Evolutionary conservation across 2,113 vertebrate genomes (phyloP).

Genomic region (Limanda limanda): DNA sequence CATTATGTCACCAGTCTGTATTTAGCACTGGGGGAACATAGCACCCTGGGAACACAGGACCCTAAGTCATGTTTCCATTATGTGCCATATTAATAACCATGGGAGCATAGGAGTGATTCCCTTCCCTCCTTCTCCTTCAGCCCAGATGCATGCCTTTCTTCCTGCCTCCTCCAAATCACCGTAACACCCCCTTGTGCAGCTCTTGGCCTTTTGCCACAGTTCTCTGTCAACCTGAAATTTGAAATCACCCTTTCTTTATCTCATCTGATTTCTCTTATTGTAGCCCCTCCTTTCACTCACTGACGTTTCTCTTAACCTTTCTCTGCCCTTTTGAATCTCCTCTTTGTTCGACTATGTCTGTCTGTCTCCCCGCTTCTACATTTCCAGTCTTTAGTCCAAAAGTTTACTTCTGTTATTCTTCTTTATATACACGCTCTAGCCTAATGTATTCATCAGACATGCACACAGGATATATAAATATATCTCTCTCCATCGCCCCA

Average conservation of each 20-base stretch:
- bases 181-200: conserved; percentile 13
- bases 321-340: background rate
- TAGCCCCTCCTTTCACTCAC: background rate
- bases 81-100: background rate
- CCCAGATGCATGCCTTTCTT: background rate
- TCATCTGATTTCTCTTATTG: conserved; percentile 7
- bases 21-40: background rate
- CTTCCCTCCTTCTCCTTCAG: background rate
- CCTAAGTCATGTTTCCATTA: background rate
- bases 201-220: conserved; percentile 30
- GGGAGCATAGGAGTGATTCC: background rate
- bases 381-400: background rate
- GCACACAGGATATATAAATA: conserved; percentile 2
- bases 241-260: conserved; percentile 34
- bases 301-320: background rate
- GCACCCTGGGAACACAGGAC: background rate
- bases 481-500: background rate
- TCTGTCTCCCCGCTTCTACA: background rate
- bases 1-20: background rate
- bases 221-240: conserved; percentile 37
- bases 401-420: background rate
- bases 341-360: background rate
- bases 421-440: background rate
- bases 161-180: background rate
- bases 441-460: background rate